Base-by-base conservation (phyloP, 2,888 invertebrate genomes). In the Heteromurus nitidus region DNA sequence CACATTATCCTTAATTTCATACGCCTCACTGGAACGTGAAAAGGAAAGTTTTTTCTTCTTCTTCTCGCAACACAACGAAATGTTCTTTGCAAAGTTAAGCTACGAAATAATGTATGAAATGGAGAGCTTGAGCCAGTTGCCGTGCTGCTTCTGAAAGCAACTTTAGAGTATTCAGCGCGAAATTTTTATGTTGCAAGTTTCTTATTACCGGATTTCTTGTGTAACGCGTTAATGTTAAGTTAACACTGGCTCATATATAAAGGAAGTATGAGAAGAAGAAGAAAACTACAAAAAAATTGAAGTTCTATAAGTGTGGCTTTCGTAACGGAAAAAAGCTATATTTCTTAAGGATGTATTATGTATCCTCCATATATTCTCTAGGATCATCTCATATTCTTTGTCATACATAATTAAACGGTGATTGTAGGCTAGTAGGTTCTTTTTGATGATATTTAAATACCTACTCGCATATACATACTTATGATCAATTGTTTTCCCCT, bases 1-100 rank as follows among this genome's bases (percentile, higher is more conserved):
- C 47, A 60, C 18, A 72, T 44, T 73, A 62, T 62, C 62, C 47
- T 20, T 73, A 62, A 73, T 62, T 73, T 73, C 31, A 22, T 73
- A 62, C 62, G 60, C 62, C 24, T 73, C 47, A 73, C 44, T 73
- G 73, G 31, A 62, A 62, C 47, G 30, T 62, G 73, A 30, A 60
- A 72, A 62, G 47, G 62, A 73, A 11, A 55, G 1, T 3, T 16
- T 55, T 53, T 22, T 53, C n/a, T n/a, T n/a, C n/a, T n/a, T n/a
- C n/a, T n/a, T n/a, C n/a, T 9, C 55, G 26, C 24, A 55, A 26
- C 20, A 20, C 11, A 24, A 55, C 3, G n/a, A 47, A 11, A 26
- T 50, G 18, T 18, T 18, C 22, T 20, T 18, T 11, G 47, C n/a
- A 36, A 36, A 9, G 36, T n/a, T n/a, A n/a, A n/a, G n/a, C n/a